Base-by-base conservation (phyloP, 2,797 vertebrate species). In the Alectoris magna region DNA sequence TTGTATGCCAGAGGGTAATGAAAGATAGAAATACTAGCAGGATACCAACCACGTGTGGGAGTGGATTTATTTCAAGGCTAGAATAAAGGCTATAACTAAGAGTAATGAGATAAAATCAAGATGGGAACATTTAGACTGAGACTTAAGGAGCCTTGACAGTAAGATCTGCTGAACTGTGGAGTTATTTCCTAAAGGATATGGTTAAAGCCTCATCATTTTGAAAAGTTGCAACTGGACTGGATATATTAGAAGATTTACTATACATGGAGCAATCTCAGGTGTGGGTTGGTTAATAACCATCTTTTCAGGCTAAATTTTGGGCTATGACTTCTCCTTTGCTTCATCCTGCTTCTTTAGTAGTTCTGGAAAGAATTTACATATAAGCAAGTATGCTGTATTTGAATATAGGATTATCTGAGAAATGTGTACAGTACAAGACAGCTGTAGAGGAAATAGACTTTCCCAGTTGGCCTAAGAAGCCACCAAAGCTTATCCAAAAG, bases 41-140 rank as follows among this genome's bases (percentile, higher is more conserved):
- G n/a, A 87, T 84, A 48, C 44, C 70, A 87, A 17, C 15, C 29
- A 41, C 46, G 17, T 49, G 22, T 75, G 38, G 55, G 66, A 95
- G 31, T 64, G 34, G 46, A 87, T 89, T 95, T 91, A 67, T 63
- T 96, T 51, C 26, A 19, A 81, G 82, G 39, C 59, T 64, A 62
- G 55, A 89, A 74, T 78, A 39, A 29, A 36, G 51, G 31, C 53
- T 87, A 8, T 60, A 89, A 73, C 19, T 55, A 82, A 86, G 73
- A 91, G 12, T 70, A 81, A 67, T 72, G 36, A 29, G 43, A 39
- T 74, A 84, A 87, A 82, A 71, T 73, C 26, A 60, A 60, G n/a
- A 67, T 81, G 58, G 24, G 27, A 86, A 44, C 43, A 27, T 60
- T 92, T 78, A 75, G 31, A 26, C 49, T 80, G 66, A 83, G 14